Evolutionary conservation across 2,797 vertebrate genomes (phyloP).

Genomic region (Myiotriccus ornatus): DNA sequence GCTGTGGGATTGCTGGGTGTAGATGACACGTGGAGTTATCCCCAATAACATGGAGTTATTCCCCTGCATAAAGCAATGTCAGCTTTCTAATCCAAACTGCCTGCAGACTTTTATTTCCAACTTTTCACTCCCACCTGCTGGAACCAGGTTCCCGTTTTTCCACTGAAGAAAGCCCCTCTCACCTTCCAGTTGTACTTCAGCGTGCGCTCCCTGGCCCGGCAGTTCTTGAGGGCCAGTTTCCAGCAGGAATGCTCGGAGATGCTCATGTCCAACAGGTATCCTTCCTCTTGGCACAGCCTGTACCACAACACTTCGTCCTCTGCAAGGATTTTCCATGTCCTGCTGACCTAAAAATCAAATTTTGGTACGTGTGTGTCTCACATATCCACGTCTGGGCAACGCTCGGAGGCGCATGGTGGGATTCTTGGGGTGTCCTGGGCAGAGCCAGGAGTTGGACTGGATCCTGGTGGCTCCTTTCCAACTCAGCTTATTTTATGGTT

Average conservation of each 20-base stretch:
- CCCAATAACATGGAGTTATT: not conserved
- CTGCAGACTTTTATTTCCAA: not conserved
- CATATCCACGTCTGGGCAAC: not conserved
- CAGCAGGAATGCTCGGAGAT: conserved; percentile 89
- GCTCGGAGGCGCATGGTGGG: not conserved
- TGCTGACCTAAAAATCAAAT: conserved; percentile 86
- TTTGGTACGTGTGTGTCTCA: not conserved
- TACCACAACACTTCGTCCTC: conserved; percentile 94
- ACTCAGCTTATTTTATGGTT: not conserved
- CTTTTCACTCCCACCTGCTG: not conserved
- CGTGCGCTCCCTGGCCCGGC: conserved; percentile 79
- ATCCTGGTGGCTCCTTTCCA: not conserved
- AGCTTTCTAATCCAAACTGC: not conserved
- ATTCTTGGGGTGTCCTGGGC: not conserved
- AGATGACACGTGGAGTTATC: no score
- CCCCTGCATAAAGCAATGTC: not conserved
- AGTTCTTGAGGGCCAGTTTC: conserved; percentile 88
- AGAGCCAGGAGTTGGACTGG: not conserved
- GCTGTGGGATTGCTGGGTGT: not conserved
- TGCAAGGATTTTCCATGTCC: conserved; percentile 87
- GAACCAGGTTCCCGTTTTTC: not conserved
- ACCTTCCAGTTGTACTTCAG: conserved; percentile 96
- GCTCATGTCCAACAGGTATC: conserved; percentile 76
- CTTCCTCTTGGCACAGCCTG: conserved; percentile 84
- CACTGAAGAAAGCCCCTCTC: not conserved